Percentiles rank a stretch among this genome's conserved stretches.
phyloP scores from a whole-genome alignment of 2,113 vertebrate species.

The Eudyptes chrysolophus region DNA sequence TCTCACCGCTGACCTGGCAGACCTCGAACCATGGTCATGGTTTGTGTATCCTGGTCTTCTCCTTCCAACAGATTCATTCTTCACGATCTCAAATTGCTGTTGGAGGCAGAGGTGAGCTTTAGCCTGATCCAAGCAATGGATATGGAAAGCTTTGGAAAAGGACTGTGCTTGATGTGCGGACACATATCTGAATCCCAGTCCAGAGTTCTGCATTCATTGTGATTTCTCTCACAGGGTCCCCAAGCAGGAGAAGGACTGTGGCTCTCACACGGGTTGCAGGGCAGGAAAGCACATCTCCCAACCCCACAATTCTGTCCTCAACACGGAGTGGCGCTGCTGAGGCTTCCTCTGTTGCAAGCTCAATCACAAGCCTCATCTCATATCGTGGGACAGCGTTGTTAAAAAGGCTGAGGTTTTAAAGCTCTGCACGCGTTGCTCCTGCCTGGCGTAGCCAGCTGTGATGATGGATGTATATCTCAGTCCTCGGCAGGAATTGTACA shows the following conservation, averaged over 20 bases:
- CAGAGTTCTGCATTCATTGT: accelerated
- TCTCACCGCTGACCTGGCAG: accelerated
- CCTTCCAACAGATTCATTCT: background rate
- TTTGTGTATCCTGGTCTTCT: background rate
- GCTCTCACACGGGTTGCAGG: background rate
- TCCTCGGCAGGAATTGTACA: background rate
- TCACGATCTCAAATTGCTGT: too few relatives aligned
- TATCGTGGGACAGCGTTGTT: background rate
- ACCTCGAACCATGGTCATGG: accelerated
- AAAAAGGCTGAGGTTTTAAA: background rate
- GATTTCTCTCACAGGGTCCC: background rate
- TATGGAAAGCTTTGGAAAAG: background rate
- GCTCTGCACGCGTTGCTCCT: accelerated
- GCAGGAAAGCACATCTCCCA: background rate
- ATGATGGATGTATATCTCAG: background rate
- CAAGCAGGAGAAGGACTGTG: background rate
- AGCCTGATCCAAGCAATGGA: background rate
- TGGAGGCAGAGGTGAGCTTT: background rate
- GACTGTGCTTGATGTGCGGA: too few relatives aligned
- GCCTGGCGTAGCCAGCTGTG: accelerated
- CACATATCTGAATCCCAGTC: accelerated
- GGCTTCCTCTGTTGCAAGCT: background rate
- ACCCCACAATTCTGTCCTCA: accelerated
- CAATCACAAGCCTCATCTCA: background rate
- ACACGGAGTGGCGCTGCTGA: background rate